A percentile compares a stretch with the other conserved stretches of the same genome.
Conservation (phyloP, 92 coral and sea anemone genomes). For the Palythoa grandis region DNA sequence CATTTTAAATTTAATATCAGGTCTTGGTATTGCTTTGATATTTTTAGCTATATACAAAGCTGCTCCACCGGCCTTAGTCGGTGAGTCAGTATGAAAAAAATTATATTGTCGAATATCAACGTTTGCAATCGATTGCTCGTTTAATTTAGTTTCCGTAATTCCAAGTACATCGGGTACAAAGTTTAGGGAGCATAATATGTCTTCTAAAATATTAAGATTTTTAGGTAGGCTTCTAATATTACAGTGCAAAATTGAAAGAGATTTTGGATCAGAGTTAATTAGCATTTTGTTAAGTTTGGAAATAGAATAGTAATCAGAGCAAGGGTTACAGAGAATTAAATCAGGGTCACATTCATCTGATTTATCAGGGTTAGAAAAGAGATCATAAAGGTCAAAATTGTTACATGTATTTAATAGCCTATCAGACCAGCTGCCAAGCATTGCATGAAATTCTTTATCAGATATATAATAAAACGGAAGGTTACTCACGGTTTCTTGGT, state of each 20-base stretch:
- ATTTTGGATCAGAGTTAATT: conserved; percentile 26
- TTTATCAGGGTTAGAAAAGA: conserved; percentile 44
- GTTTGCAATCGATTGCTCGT: conserved; percentile 46
- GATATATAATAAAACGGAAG: conserved; percentile 43
- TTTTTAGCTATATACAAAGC: conserved; percentile 49
- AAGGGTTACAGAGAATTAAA: conserved; percentile 42
- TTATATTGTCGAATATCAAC: conserved; percentile 50
- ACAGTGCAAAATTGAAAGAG: conserved; percentile 55
- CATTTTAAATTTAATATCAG: conserved; percentile 55
- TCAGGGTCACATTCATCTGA: conserved; percentile 41
- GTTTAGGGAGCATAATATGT: conserved; percentile 41
- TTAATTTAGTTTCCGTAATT: conserved; percentile 60
- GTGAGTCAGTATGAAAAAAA: conserved; percentile 56
- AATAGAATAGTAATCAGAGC: conserved; percentile 54
- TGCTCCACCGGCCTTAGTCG: conserved; percentile 69
- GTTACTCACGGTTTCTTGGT: conserved; percentile 34
- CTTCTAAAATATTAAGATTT: conserved; percentile 40
- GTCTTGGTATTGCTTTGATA: conserved; percentile 54
- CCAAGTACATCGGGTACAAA: conserved; percentile 42
- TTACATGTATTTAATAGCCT: conserved; percentile 31
- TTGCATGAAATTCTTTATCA: conserved; percentile 49
- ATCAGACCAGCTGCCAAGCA: conserved; percentile 60
- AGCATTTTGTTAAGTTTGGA: conserved; percentile 32
- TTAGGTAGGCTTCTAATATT: conserved; percentile 67
- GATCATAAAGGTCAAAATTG: conserved; percentile 44